A percentile compares a stretch with the other conserved stretches of the same genome.
These are phyloP conservation scores for Zosterops japonicus DNA, from an alignment of 2,113 vertebrate genomes.

Conservation along the genomic window DNA sequence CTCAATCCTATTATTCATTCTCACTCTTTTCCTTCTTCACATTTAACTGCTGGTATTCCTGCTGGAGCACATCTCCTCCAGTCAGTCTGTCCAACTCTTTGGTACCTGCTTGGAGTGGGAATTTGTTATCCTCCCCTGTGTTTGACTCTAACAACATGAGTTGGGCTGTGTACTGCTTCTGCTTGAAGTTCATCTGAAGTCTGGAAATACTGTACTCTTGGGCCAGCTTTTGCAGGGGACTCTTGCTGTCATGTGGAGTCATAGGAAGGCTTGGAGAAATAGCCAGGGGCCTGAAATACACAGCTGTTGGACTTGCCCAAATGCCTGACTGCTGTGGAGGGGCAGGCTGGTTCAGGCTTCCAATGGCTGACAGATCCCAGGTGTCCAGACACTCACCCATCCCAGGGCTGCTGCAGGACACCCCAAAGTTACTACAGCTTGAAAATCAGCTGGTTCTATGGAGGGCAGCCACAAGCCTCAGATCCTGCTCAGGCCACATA, in stretches of 20 bases:
- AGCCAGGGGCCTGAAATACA: neutral
- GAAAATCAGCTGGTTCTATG: constrained; percentile 8
- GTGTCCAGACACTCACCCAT: neutral
- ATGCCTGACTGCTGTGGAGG: neutral
- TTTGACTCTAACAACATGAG: neutral
- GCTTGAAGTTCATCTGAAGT: neutral
- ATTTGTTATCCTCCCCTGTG: neutral
- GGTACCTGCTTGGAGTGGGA: neutral
- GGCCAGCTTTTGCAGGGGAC: neutral
- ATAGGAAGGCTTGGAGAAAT: neutral
- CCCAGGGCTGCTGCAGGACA: neutral
- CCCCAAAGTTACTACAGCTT: neutral
- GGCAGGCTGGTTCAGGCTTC: neutral
- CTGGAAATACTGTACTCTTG: neutral
- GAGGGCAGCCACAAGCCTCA: neutral
- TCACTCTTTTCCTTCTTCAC: neutral
- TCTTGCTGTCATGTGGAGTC: neutral
- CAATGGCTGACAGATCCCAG: fast-evolving
- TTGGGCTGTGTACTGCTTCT: neutral
- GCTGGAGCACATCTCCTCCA: neutral
- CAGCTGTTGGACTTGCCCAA: neutral
- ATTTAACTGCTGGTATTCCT: neutral
- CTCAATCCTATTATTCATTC: neutral
- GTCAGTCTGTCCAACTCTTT: neutral
- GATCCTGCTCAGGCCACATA: neutral